A percentile compares a stretch with the other conserved stretches of the same genome.
Evolutionary conservation across 2,888 invertebrate genomes (phyloP).

Genomic region (Andrena haemorrhoa): DNA sequence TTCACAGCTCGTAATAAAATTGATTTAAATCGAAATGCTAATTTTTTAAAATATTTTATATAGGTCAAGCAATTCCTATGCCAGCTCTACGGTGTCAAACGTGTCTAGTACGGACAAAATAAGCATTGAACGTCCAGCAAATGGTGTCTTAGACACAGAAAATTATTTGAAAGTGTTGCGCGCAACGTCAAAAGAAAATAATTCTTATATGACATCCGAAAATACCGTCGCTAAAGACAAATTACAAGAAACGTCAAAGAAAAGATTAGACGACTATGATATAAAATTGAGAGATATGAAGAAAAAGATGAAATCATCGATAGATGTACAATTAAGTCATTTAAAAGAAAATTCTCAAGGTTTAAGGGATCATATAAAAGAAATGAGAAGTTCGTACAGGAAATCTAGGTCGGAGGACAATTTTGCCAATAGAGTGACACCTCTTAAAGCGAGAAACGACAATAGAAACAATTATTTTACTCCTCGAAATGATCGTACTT

Average conservation of each 20-base stretch:
- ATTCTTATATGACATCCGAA: not conserved
- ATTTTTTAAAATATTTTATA: not conserved
- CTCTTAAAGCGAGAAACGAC: not conserved
- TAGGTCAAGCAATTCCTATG: conserved; percentile 29
- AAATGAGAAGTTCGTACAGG: not conserved
- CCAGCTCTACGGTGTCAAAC: conserved; percentile 7
- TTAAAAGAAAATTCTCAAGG: not conserved
- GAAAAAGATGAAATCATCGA: conserved; percentile 26
- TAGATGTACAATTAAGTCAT: conserved; percentile 17
- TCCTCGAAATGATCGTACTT: not conserved
- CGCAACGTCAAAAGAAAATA: not conserved
- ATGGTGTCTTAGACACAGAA: not conserved
- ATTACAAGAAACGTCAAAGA: conserved; percentile 5
- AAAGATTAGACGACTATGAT: not conserved
- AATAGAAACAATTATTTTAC: not conserved
- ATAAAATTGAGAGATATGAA: not conserved
- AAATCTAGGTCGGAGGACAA: conserved; percentile 30
- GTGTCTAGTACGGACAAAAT: not conserved
- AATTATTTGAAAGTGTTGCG: not conserved
- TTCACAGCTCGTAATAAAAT: not conserved
- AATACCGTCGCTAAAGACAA: not conserved
- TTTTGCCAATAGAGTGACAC: not conserved
- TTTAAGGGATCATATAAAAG: conserved; percentile 8
- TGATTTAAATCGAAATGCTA: conserved; percentile 6
- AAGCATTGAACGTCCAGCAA: not conserved